Percentiles rank a stretch among this genome's conserved stretches.
Evolutionary conservation across 2,888 invertebrate species (phyloP).

Genomic region (Lamproptera curius): DNA sequence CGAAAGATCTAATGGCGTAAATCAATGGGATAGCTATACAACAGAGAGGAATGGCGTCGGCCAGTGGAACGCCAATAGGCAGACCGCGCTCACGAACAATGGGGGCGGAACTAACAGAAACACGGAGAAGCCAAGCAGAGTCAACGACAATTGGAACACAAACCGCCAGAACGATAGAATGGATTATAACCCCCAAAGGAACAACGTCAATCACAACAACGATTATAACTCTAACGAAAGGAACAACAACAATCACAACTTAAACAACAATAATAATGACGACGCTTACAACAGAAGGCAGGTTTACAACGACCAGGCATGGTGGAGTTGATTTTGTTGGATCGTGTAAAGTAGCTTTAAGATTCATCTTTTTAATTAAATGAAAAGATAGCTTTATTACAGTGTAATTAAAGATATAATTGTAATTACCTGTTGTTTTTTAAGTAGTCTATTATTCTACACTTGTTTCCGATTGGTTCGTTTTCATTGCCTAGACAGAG

Average conservation of each 20-base stretch:
- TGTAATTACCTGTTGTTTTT: too few relatives aligned
- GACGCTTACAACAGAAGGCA: slow-evolving; percentile 1
- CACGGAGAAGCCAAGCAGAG: neutral
- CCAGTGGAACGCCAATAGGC: too few relatives aligned
- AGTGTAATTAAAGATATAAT: too few relatives aligned
- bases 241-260: slow-evolving; percentile 7
- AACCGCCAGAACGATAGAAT: neutral
- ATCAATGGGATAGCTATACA: neutral
- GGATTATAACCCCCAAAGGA: slow-evolving; percentile 1
- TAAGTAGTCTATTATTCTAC: too few relatives aligned
- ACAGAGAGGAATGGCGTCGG: neutral
- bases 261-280: slow-evolving; percentile 9
- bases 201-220: neutral
- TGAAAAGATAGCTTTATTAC: too few relatives aligned
- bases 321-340: neutral
- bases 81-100: too few relatives aligned
- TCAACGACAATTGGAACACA: neutral
- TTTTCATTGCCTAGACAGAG: too few relatives aligned
- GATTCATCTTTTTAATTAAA: too few relatives aligned
- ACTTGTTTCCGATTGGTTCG: too few relatives aligned
- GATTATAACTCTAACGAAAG: too few relatives aligned
- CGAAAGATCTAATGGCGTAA: neutral
- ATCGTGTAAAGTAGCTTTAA: too few relatives aligned
- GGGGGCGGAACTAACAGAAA: neutral
- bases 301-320: neutral